Conservation (phyloP, 2,888 invertebrate genomes). For the Machimus rusticus region DNA sequence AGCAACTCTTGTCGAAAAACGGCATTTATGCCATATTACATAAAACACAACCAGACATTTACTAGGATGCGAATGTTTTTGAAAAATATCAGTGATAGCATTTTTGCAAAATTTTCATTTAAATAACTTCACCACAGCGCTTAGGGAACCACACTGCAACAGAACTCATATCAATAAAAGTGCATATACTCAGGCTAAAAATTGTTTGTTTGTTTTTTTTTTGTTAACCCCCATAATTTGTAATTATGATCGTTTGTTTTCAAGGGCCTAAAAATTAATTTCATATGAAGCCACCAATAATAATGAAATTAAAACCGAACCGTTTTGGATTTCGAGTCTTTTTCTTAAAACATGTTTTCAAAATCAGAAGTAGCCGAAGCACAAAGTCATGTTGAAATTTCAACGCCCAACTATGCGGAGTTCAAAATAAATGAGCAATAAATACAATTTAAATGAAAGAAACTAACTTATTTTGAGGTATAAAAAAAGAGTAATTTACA, state of each 20-base stretch:
- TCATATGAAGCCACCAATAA: too few relatives aligned
- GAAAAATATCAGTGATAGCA: background rate
- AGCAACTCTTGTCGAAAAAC: conserved; percentile 71
- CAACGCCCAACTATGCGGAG: too few relatives aligned
- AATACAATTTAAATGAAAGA: too few relatives aligned
- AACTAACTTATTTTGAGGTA: background rate
- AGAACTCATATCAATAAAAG: background rate
- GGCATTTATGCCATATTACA: conserved; percentile 74
- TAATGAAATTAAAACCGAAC: too few relatives aligned
- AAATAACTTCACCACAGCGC: background rate
- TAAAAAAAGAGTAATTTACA: background rate
- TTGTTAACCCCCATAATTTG: background rate
- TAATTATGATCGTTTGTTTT: background rate
- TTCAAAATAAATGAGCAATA: too few relatives aligned
- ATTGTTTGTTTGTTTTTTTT: background rate
- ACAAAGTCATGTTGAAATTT: too few relatives aligned
- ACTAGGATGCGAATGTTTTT: background rate
- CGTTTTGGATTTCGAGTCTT: too few relatives aligned
- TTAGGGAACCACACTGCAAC: background rate
- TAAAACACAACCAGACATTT: conserved; percentile 65
- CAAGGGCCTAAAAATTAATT: background rate
- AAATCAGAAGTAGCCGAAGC: too few relatives aligned
- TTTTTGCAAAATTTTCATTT: background rate
- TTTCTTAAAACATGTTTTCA: too few relatives aligned
- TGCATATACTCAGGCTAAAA: background rate